A percentile compares a stretch with the other conserved stretches of the same genome.
phyloP scores from a whole-genome alignment of 2,888 invertebrate genomes.

The Meandrusa payeni region DNA sequence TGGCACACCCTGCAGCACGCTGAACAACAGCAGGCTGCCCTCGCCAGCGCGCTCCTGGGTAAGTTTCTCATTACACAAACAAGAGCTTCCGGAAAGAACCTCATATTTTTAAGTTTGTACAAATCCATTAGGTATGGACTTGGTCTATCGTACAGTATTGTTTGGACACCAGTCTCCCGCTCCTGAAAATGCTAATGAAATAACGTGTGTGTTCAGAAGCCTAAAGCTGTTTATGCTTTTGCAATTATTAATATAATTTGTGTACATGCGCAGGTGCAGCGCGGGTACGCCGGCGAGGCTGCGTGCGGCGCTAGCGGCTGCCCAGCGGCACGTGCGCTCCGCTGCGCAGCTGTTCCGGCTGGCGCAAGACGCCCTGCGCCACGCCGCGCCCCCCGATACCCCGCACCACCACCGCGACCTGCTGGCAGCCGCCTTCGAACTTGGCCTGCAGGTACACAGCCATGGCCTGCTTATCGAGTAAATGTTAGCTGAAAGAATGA shows the following conservation, averaged over 20 bases:
- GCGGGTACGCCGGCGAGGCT: slow-evolving; percentile 85
- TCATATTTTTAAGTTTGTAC: too few species aligned
- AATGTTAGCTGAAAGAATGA: slow-evolving; percentile 30
- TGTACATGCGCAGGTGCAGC: slow-evolving; percentile 55
- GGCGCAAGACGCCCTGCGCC: slow-evolving; percentile 91
- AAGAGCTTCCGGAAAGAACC: too few species aligned
- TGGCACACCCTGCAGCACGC: slow-evolving; percentile 83
- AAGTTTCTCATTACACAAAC: too few species aligned
- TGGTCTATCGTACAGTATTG: too few species aligned
- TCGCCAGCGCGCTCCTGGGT: slow-evolving; percentile 36
- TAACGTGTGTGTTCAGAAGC: too few species aligned
- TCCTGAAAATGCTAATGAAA: too few species aligned
- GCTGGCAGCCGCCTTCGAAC: slow-evolving; percentile 89
- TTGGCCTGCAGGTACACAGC: slow-evolving; percentile 85
- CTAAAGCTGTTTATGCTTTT: too few species aligned
- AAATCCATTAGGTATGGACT: too few species aligned
- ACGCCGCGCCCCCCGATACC: slow-evolving; percentile 88
- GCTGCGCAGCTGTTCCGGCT: slow-evolving; percentile 91
- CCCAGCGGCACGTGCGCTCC: slow-evolving; percentile 90
- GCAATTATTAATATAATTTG: slow-evolving; percentile 15
- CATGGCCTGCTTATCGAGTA: neutral
- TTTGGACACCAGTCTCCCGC: too few species aligned
- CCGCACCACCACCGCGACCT: slow-evolving; percentile 88
- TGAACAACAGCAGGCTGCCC: slow-evolving; percentile 72
- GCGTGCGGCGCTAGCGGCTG: slow-evolving; percentile 87